Evolutionary conservation across 1,140 invertebrate genomes (phyloP), one percentile per base, ranked within the genome.

Genomic region (Zaprionus africanus): DNA sequence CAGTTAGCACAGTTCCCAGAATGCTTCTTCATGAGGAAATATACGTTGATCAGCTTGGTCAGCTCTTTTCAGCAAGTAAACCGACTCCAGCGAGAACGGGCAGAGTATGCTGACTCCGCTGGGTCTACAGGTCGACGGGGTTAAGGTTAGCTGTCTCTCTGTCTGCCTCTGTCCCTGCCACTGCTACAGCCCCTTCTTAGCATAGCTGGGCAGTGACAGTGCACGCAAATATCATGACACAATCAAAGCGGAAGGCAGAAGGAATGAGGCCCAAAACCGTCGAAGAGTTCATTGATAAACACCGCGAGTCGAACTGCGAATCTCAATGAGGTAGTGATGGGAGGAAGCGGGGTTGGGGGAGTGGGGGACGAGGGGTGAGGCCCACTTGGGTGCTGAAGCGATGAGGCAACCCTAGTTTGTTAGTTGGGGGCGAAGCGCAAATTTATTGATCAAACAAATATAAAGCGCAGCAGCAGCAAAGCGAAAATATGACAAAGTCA

Each of bases 391-490:
- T 49, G 46, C 22, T 19, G 9, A 46, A 11, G 46, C 46, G 46
- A 51, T 51, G 46, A 51, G 46, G 46, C 46, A 51, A 51, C 19
- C 46, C 11, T 9, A 19, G 46, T 22, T 51, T 51, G 46, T 51
- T 51, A 51, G 46, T 51, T 51, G 56, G 77, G 62, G 79, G 67
- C 65, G 63, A 62, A 41, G 65, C 70, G 72, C 62, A 88, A 87
- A 87, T 81, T 81, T 87, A 87, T 87, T 87, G 84, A 87, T 87
- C 84, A 87, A 87, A 87, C 84, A 87, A 87, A 87, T 87, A 87
- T 87, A 80, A 86, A 87, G 77, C 83, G 84, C 82, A 86, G 74
- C 82, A 61, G 28, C 70, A 43, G 26, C 59, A 65, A 13, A 26
- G 5, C 31, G 13, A 60, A 64, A 19, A 36, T 54, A 76, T 58